Evolutionary conservation across 2,797 vertebrate species (phyloP).

Genomic region (Fundulus diaphanus): DNA sequence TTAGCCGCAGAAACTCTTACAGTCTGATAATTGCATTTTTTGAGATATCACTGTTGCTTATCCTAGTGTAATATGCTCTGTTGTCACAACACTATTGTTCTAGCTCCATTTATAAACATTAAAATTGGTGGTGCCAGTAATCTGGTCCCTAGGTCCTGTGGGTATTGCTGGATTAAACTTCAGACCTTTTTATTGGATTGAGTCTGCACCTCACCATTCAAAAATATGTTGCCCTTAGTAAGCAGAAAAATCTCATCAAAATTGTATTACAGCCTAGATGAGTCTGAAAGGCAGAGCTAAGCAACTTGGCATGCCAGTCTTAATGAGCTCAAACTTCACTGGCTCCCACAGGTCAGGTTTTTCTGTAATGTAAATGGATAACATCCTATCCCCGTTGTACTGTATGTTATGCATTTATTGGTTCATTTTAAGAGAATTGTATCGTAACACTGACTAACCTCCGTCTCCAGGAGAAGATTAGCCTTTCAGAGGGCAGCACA

Average conservation of each 20-base stretch:
- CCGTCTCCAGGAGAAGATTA: constrained; percentile 79
- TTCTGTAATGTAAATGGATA: not conserved
- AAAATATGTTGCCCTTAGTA: constrained; percentile 75
- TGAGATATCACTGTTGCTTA: not conserved
- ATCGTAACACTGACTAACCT: constrained; percentile 26
- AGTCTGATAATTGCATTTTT: not conserved
- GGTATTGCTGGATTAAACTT: constrained; percentile 70
- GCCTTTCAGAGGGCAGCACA: constrained; percentile 95
- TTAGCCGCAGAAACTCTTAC: not conserved
- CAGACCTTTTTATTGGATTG: constrained; percentile 66
- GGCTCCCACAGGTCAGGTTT: constrained; percentile 4
- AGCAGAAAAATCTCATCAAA: constrained; percentile 74
- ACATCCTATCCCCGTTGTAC: not conserved
- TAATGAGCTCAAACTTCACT: constrained; percentile 30
- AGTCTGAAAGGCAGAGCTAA: constrained; percentile 43
- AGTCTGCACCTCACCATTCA: constrained; percentile 62
- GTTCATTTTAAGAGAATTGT: not conserved
- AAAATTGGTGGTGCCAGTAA: constrained; percentile 39
- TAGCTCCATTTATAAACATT: constrained; percentile 14
- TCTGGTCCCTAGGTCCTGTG: constrained; percentile 52
- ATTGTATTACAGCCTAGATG: constrained; percentile 53
- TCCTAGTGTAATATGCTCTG: not conserved
- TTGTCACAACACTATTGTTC: not conserved
- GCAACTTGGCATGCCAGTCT: constrained; percentile 28
- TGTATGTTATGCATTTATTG: not conserved